These are phyloP conservation scores for Pammene aurita DNA, from an alignment of 2,888 invertebrate genomes.

Conservation along the genomic window DNA sequence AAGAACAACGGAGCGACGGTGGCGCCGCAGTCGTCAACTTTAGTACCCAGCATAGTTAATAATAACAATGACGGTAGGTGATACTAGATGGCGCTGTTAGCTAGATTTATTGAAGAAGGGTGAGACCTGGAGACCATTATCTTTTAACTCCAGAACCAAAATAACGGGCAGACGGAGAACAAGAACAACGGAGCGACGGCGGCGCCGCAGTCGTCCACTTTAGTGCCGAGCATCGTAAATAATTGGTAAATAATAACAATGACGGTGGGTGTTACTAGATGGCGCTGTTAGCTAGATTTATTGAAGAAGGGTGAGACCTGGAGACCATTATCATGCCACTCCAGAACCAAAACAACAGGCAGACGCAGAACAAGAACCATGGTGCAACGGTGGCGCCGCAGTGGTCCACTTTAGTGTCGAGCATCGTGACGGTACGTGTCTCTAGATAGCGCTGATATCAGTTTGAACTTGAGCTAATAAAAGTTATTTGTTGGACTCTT, in stretches of 20 bases:
- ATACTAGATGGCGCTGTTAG: not conserved
- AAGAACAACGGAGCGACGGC: constrained; percentile 17
- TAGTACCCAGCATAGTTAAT: constrained; percentile 45
- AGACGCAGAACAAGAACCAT: constrained; percentile 24
- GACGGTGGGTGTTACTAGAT: constrained; percentile 35
- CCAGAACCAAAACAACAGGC: not conserved
- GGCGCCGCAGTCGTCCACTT: constrained; percentile 44
- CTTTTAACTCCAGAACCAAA: no score
- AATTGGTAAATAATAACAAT: constrained; percentile 27
- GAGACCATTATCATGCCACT: no score
- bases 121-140: no score
- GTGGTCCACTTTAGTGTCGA: constrained; percentile 49
- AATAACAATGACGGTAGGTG: constrained; percentile 38
- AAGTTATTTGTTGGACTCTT: no score
- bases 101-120: no score
- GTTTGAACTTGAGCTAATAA: no score
- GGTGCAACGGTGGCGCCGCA: constrained; percentile 2
- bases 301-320: no score
- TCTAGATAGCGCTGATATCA: constrained; percentile 1
- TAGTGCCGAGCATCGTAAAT: constrained; percentile 48
- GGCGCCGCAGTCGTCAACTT: constrained; percentile 44
- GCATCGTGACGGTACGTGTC: constrained; percentile 40
- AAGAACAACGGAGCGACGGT: constrained; percentile 17
- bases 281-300: not conserved
- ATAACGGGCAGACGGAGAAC: constrained; percentile 5